Conservation (phyloP, 2,113 vertebrate genomes). For the Corythoichthys haematopterus region DNA sequence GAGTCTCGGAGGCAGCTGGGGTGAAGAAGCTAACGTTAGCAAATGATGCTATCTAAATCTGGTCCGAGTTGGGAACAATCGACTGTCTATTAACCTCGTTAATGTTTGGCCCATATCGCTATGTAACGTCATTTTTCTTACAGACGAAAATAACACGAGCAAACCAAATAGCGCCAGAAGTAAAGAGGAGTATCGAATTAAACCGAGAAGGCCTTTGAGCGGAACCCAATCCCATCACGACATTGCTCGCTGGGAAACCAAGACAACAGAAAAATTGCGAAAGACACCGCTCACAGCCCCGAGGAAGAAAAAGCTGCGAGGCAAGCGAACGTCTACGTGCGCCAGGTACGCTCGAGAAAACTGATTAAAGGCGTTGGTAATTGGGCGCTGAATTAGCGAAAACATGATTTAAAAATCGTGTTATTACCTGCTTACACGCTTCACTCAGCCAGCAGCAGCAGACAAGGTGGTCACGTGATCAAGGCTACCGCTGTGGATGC, state of each 20-base stretch:
- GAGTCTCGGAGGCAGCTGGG: constrained; percentile 21
- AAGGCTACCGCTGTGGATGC: constrained; percentile 51
- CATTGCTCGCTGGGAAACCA: constrained; percentile 61
- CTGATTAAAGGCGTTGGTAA: background rate
- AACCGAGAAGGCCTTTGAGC: constrained; percentile 57
- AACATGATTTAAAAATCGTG: constrained; percentile 23
- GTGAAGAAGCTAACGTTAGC: constrained; percentile 40
- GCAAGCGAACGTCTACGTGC: background rate
- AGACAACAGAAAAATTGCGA: constrained; percentile 59
- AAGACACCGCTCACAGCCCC: constrained; percentile 38
- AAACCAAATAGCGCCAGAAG: background rate
- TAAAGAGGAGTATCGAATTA: constrained; percentile 31
- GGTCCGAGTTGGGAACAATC: constrained; percentile 16
- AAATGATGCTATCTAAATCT: constrained; percentile 48
- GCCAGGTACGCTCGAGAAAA: background rate
- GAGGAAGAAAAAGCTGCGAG: background rate
- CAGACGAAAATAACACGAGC: background rate
- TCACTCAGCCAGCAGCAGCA: constrained; percentile 73
- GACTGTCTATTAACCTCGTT: background rate
- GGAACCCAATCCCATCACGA: constrained; percentile 59
- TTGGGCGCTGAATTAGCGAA: background rate
- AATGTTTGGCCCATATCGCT: background rate
- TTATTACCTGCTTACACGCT: constrained; percentile 78
- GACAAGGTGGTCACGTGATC: constrained; percentile 75
- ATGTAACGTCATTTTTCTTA: background rate